phyloP scores from a whole-genome alignment of 2,888 invertebrate species.

The Tetramorium bicarinatum region DNA sequence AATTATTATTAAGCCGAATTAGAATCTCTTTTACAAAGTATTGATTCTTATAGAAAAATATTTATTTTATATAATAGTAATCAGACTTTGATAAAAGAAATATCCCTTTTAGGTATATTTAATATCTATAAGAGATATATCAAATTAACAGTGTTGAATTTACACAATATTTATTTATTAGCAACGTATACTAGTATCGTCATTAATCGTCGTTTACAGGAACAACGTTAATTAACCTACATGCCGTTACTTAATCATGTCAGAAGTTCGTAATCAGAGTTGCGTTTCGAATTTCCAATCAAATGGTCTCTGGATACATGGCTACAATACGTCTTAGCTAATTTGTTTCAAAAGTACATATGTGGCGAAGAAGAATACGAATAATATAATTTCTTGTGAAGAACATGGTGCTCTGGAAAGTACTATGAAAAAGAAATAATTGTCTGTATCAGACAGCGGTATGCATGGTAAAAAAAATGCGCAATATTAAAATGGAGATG shows the following conservation, averaged over 20 bases:
- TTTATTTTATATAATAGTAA: neutral
- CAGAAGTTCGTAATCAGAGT: conserved; percentile 60
- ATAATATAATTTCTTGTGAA: neutral
- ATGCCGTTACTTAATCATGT: conserved; percentile 59
- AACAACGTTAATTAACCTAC: conserved; percentile 70
- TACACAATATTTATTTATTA: neutral
- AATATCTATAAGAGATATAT: neutral
- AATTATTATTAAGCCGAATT: neutral
- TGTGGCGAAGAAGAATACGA: neutral
- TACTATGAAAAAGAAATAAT: neutral
- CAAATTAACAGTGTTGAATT: neutral
- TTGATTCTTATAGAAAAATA: neutral
- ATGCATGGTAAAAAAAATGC: neutral
- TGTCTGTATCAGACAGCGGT: neutral
- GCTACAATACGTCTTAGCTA: conserved; percentile 2
- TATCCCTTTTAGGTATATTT: neutral
- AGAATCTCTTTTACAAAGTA: neutral
- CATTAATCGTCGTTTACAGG: conserved; percentile 57
- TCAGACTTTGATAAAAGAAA: neutral
- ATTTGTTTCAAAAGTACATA: neutral
- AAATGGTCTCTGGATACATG: conserved; percentile 36
- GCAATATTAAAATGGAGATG: neutral
- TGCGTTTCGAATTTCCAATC: conserved; percentile 51
- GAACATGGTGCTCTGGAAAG: neutral
- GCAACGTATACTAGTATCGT: neutral